A percentile compares a stretch with the other conserved stretches of the same genome.
phyloP scores from a whole-genome alignment of 2,888 invertebrate genomes.

The Cistogaster globosa region DNA sequence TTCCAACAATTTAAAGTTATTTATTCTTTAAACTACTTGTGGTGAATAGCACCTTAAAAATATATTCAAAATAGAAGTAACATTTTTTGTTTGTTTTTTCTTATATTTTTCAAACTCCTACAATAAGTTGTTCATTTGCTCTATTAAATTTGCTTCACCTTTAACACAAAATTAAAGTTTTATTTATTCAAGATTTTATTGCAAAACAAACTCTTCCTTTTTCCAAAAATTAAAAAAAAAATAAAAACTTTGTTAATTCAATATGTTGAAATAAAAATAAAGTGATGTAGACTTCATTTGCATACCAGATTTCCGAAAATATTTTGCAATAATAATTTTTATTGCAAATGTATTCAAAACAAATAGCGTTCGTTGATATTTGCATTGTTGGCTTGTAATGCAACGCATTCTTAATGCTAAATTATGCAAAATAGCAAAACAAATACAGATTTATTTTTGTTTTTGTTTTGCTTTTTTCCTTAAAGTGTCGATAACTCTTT shows the following conservation, averaged over 20 bases:
- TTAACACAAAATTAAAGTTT: background rate
- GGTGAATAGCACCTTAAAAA: too few relatives aligned
- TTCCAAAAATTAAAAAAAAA: background rate
- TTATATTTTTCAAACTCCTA: background rate
- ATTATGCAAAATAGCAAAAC: slow-evolving; percentile 74
- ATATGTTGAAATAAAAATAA: slow-evolving; percentile 28
- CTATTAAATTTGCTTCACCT: background rate
- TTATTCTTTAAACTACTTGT: too few relatives aligned
- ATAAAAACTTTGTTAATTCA: background rate
- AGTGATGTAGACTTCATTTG: background rate
- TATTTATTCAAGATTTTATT: slow-evolving; percentile 34
- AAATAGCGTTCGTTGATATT: slow-evolving; percentile 7
- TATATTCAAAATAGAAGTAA: too few relatives aligned
- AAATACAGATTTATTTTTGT: slow-evolving; percentile 41
- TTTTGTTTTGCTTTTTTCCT: background rate
- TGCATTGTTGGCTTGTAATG: slow-evolving; percentile 53
- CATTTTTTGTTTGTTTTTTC: background rate
- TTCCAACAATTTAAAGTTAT: too few relatives aligned
- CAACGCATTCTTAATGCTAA: slow-evolving; percentile 76
- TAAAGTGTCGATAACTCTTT: slow-evolving; percentile 55
- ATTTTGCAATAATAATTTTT: slow-evolving; percentile 32
- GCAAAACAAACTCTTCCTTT: background rate
- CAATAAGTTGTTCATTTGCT: background rate
- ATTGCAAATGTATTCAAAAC: slow-evolving; percentile 26
- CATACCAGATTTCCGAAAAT: slow-evolving; percentile 26